Evolutionary conservation across 2,888 invertebrate genomes (phyloP).

Genomic region (Gastracanthus pulcherrimus): DNA sequence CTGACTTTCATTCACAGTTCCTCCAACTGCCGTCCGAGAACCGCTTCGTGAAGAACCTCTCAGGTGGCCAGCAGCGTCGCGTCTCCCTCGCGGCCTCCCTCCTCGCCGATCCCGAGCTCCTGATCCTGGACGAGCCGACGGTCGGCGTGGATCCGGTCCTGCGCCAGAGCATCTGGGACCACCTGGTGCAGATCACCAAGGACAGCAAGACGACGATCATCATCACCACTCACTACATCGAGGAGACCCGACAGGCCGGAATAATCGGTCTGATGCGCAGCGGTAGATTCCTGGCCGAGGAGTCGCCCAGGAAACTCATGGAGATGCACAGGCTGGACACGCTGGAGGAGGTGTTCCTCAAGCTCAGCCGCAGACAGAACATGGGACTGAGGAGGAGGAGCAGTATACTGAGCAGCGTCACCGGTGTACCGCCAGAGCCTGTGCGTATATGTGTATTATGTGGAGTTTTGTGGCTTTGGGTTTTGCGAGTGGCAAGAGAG

Average conservation of each 20-base stretch:
- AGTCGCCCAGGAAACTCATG: conserved; percentile 86
- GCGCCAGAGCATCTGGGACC: conserved; percentile 91
- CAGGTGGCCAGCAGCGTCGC: conserved; percentile 94
- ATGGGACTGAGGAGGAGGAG: conserved; percentile 89
- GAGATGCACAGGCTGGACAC: conserved; percentile 86
- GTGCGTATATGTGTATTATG: conserved; percentile 62
- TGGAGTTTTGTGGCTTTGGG: too few species aligned
- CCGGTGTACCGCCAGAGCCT: conserved; percentile 76
- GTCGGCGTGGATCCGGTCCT: conserved; percentile 95
- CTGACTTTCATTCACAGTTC: conserved; percentile 67
- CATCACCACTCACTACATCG: conserved; percentile 93
- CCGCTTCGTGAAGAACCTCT: conserved; percentile 86
- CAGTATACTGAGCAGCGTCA: conserved; percentile 87
- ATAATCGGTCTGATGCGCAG: conserved; percentile 91
- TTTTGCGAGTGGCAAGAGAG: too few species aligned
- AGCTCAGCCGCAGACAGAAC: conserved; percentile 89
- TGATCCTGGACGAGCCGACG: conserved; percentile 95
- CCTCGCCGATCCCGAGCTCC: conserved; percentile 91
- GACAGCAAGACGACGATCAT: conserved; percentile 89
- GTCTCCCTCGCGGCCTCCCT: conserved; percentile 93
- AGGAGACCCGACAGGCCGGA: conserved; percentile 90
- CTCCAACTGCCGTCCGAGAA: conserved; percentile 79
- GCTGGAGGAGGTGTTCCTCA: conserved; percentile 89
- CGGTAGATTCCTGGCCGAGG: conserved; percentile 91
- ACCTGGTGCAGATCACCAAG: conserved; percentile 88